These are phyloP conservation scores for Megaceryle alcyon DNA, from an alignment of 2,797 vertebrate species.

Conservation along the genomic window DNA sequence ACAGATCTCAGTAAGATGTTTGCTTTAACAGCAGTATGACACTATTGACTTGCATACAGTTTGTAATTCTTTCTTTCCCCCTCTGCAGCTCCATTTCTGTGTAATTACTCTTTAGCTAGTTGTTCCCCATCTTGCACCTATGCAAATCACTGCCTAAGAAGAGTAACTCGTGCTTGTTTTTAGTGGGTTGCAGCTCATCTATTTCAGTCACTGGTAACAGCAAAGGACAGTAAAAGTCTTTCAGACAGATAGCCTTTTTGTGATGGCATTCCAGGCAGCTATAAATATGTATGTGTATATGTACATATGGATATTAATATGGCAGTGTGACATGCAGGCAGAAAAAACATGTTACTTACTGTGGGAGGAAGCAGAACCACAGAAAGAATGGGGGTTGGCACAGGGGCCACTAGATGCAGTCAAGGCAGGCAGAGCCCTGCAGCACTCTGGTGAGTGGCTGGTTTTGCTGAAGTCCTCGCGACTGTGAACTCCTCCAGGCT, in stretches of 20 bases:
- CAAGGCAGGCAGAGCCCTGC: neutral
- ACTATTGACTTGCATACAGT: neutral
- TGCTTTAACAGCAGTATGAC: neutral
- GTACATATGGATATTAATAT: neutral
- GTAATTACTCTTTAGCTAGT: neutral
- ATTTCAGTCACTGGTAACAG: neutral
- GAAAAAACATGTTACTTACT: neutral
- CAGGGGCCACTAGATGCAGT: neutral
- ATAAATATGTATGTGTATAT: neutral
- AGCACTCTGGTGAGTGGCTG: neutral
- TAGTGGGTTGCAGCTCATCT: constrained; percentile 1
- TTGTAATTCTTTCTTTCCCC: neutral
- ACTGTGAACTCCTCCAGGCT: neutral
- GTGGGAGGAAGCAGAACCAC: neutral
- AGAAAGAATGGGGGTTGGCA: neutral
- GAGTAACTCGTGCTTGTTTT: neutral
- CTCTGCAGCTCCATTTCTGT: neutral
- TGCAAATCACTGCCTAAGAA: neutral
- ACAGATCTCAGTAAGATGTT: neutral
- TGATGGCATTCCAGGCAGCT: neutral
- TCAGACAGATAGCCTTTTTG: neutral
- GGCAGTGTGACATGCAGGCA: neutral
- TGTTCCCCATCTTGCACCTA: neutral
- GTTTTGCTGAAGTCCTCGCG: neutral
- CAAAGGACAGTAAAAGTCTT: neutral